phyloP scores from a whole-genome alignment of 2,113 vertebrate species.

The Halichoeres trimaculatus region DNA sequence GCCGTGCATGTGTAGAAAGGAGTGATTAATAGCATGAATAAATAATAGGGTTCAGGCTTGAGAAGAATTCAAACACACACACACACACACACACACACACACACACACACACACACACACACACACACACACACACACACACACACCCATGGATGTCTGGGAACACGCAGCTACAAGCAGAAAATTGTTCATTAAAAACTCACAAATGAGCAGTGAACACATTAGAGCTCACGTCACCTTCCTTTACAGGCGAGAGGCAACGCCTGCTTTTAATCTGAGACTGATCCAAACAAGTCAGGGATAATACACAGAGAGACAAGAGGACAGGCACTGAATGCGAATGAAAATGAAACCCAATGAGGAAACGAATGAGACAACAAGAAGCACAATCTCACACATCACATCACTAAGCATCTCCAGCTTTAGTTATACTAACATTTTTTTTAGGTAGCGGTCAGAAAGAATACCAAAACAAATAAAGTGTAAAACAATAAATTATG shows the following conservation, averaged over 20 bases:
- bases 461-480: no score
- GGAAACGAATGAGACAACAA: background rate
- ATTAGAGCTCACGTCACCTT: background rate
- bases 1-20: conserved; percentile 7
- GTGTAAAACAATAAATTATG: no score
- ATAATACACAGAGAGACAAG: background rate
- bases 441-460: no score
- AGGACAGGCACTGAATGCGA: background rate
- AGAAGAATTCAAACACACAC: conserved; percentile 16
- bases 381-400: no score
- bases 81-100: conserved; percentile 21
- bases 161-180: background rate
- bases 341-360: background rate
- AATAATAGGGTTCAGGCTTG: conserved; percentile 37
- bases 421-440: no score
- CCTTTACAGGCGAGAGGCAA: background rate
- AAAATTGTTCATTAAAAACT: conserved; percentile 46
- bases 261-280: background rate
- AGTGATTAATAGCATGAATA: conserved; percentile 48
- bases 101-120: conserved; percentile 14
- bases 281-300: background rate
- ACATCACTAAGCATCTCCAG: no score
- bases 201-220: conserved; percentile 3
- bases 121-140: conserved; percentile 18
- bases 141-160: conserved; percentile 8